These are phyloP conservation scores for Poicephalus meyeri DNA, from an alignment of 2,113 vertebrate species.

Conservation along the genomic window DNA sequence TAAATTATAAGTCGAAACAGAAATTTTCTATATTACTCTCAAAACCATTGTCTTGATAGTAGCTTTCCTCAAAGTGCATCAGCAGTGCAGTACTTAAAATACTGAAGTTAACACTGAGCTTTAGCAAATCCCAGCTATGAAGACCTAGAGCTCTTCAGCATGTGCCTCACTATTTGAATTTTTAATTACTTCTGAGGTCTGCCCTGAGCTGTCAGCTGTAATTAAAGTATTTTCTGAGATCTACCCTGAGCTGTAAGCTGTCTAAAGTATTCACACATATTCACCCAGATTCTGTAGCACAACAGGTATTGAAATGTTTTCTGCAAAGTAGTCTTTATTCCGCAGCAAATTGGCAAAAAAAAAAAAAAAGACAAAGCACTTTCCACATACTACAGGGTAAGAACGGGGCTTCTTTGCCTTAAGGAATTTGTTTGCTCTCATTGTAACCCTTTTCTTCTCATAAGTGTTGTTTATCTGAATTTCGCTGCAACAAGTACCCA, in stretches of 20 bases:
- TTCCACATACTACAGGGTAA: neutral
- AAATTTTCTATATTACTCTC: neutral
- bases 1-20: neutral
- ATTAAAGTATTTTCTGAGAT: neutral
- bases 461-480: neutral
- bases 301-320: neutral
- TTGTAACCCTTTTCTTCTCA: neutral
- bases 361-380: neutral
- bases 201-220: neutral
- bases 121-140: neutral
- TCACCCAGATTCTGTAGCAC: neutral
- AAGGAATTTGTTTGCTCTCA: neutral
- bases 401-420: neutral
- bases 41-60: neutral
- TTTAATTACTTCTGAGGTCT: neutral
- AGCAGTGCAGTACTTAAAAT: neutral
- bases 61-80: neutral
- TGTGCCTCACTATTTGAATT: neutral
- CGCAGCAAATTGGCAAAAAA: neutral
- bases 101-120: neutral
- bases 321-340: neutral
- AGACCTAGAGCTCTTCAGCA: neutral
- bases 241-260: neutral
- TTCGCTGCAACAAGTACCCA: neutral
- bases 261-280: neutral